These are phyloP conservation scores for Drosophila sordidula DNA, from an alignment of 2,888 invertebrate species.

Conservation along the genomic window DNA sequence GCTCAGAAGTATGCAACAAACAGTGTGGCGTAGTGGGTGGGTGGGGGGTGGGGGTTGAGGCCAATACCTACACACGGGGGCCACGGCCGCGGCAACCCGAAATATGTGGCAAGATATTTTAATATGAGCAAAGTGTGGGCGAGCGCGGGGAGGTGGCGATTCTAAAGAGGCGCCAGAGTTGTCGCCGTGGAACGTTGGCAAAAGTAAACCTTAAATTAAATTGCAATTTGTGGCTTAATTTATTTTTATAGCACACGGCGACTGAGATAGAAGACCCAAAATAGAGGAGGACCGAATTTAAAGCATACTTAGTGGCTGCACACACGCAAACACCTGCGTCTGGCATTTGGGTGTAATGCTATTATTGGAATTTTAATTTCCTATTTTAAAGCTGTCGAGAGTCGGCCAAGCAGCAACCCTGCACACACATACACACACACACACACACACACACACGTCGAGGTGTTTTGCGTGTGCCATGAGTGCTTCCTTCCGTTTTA, in stretches of 20 bases:
- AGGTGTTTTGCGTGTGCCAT: conserved; percentile 25
- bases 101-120: conserved; percentile 79
- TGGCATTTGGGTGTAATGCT: conserved; percentile 48
- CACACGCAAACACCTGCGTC: conserved; percentile 29
- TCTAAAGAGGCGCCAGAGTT: conserved; percentile 15
- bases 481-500: conserved; percentile 65
- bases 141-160: neutral
- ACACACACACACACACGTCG: conserved; percentile 16
- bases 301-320: conserved; percentile 66
- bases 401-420: conserved; percentile 27
- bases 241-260: conserved; percentile 69
- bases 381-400: conserved; percentile 70
- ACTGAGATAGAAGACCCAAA: conserved; percentile 39
- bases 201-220: conserved; percentile 78
- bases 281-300: conserved; percentile 45
- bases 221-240: conserved; percentile 79
- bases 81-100: conserved; percentile 47
- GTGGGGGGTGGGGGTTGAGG: neutral
- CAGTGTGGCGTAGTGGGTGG: neutral
- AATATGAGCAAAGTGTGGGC: conserved; percentile 60
- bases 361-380: conserved; percentile 80
- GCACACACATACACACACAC: conserved; percentile 5
- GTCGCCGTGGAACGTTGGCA: conserved; percentile 28
- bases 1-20: conserved; percentile 45
- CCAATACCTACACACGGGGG: conserved; percentile 51